Percentiles rank a stretch among this genome's conserved stretches.
Conservation (phyloP, 2,113 vertebrate genomes). For the Leiothrix lutea region DNA sequence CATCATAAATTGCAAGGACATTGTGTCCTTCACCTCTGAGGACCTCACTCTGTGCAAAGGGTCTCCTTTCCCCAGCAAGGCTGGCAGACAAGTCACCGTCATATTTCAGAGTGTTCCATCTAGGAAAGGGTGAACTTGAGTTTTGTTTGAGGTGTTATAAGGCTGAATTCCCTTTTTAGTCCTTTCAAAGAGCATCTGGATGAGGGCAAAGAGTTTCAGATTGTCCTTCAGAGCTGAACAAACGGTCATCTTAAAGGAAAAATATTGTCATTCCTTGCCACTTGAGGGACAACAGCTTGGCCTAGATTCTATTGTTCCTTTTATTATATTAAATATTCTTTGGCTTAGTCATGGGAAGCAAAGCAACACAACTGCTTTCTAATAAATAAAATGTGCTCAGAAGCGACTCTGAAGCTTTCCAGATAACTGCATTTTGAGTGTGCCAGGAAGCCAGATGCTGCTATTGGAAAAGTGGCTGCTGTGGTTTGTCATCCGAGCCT, state of each 20-base stretch:
- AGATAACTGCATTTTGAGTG: conserved; percentile 37
- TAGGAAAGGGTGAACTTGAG: neutral
- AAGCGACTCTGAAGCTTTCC: conserved; percentile 41
- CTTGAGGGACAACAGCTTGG: conserved; percentile 22
- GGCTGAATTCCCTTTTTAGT: neutral
- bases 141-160: neutral
- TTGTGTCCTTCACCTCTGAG: neutral
- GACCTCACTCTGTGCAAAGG: neutral
- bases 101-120: neutral
- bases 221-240: neutral
- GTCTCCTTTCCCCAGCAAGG: neutral
- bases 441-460: conserved; percentile 76
- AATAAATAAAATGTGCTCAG: conserved; percentile 67
- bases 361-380: conserved; percentile 63
- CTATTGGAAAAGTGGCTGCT: conserved; percentile 76
- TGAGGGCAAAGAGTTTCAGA: neutral
- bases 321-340: conserved; percentile 61
- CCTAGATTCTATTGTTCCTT: conserved; percentile 16
- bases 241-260: neutral
- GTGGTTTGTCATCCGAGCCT: conserved; percentile 70
- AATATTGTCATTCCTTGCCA: neutral
- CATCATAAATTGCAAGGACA: neutral
- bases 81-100: neutral
- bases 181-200: neutral
- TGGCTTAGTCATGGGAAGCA: conserved; percentile 52